Evolutionary conservation across 2,888 invertebrate species (phyloP).

Genomic region (Ophion ellenae): DNA sequence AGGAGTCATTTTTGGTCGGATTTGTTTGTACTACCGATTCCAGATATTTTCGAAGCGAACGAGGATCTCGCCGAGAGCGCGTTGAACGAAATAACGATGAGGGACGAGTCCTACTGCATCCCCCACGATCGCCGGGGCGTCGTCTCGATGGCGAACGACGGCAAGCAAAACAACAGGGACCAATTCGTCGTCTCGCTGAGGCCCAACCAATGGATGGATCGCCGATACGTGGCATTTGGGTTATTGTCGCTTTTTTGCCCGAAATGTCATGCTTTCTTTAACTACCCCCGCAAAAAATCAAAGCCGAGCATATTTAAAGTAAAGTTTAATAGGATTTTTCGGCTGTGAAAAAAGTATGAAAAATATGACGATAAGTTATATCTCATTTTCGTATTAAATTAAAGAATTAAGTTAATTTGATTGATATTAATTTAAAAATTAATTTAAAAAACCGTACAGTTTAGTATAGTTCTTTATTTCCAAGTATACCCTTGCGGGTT

Average conservation of each 20-base stretch:
- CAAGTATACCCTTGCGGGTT: no score
- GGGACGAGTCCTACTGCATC: constrained; percentile 89
- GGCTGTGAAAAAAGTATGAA: no score
- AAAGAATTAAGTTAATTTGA: no score
- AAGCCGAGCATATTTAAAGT: no score
- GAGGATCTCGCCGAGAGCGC: constrained; percentile 80
- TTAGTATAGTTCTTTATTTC: no score
- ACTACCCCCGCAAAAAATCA: neutral
- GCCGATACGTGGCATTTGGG: constrained; percentile 90
- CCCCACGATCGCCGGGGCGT: constrained; percentile 88
- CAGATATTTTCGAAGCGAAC: constrained; percentile 52
- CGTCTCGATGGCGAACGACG: constrained; percentile 89
- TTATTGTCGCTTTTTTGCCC: constrained; percentile 69
- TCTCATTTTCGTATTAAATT: no score
- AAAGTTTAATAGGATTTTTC: no score
- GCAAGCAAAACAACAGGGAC: constrained; percentile 88
- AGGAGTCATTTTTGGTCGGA: neutral
- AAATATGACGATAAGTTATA: no score
- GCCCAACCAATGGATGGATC: constrained; percentile 89
- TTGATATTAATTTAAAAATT: no score
- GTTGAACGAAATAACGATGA: constrained; percentile 82
- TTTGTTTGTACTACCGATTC: neutral
- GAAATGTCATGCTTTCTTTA: neutral
- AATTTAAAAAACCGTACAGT: no score
- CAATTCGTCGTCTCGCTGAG: constrained; percentile 89